Conservation (phyloP, 2,113 vertebrate genomes). For the Hystrix brachyura region DNA sequence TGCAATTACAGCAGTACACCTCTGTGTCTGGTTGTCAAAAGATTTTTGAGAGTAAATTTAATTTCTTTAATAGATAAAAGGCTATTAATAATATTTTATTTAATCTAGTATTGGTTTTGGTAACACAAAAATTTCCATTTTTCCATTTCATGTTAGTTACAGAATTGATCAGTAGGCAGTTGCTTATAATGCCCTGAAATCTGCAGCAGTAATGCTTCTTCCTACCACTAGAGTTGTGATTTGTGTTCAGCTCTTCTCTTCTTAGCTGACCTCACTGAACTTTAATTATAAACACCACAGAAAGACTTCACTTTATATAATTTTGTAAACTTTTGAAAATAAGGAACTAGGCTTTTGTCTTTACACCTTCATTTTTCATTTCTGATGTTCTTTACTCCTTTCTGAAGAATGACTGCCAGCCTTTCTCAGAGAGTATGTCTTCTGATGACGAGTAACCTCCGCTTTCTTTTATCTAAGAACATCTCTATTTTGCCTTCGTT, state of each 20-base stretch:
- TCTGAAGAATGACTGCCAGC: not conserved
- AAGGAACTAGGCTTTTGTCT: not conserved
- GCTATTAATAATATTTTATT: conserved; percentile 3
- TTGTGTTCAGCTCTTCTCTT: not conserved
- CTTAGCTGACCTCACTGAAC: not conserved
- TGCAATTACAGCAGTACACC: not conserved
- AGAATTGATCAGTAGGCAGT: not conserved
- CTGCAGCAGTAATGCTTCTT: not conserved
- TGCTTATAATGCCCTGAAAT: not conserved
- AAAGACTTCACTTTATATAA: not conserved
- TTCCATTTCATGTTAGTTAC: conserved; percentile 19
- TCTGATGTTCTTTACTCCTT: not conserved
- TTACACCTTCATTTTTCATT: not conserved
- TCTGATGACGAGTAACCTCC: not conserved
- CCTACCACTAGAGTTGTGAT: not conserved
- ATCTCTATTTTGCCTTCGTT: not conserved
- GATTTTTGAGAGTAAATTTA: conserved; percentile 15
- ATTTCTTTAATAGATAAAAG: not conserved
- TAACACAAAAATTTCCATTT: not conserved
- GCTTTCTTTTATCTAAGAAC: conserved; percentile 14
- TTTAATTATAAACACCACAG: not conserved
- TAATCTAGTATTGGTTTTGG: not conserved
- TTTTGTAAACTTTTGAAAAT: not conserved
- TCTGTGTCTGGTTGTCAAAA: not conserved
- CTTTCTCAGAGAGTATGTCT: not conserved